phyloP scores from a whole-genome alignment of 2,888 invertebrate genomes.

The Drosophila nigricruria region DNA sequence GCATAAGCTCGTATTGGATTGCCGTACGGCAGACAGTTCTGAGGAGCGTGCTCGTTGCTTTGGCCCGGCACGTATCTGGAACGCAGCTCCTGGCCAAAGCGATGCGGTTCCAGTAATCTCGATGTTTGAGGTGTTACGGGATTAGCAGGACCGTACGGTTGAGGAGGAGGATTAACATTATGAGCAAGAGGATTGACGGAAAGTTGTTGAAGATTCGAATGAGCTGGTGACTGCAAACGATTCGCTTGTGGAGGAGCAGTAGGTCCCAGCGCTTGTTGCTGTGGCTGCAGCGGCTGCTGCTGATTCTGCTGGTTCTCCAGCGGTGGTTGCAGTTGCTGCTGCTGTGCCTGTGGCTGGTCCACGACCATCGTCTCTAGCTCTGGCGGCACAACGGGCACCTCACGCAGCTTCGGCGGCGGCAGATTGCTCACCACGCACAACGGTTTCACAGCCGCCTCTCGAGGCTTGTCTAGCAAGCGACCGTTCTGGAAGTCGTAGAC shows the following conservation, averaged over 20 bases:
- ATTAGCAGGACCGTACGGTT: no score
- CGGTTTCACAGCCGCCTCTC: not conserved
- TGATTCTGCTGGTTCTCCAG: not conserved
- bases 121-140: no score
- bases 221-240: not conserved
- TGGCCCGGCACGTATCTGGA: not conserved
- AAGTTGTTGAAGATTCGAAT: not conserved
- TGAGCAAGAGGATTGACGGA: no score
- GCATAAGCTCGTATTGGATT: not conserved
- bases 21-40: not conserved
- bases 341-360: not conserved
- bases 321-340: not conserved
- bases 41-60: not conserved
- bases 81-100: not conserved
- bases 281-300: not conserved
- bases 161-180: not conserved
- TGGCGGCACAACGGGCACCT: conserved; percentile 30
- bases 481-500: conserved; percentile 16
- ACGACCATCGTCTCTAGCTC: conserved; percentile 6
- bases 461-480: not conserved
- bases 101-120: not conserved
- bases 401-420: not conserved
- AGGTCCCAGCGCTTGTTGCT: not conserved
- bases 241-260: no score
- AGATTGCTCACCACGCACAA: not conserved